Evolutionary conservation across 2,113 vertebrate species (phyloP), one percentile per base, ranked within the genome.

Genomic region (Sinocyclocheilus anshuiensis): DNA sequence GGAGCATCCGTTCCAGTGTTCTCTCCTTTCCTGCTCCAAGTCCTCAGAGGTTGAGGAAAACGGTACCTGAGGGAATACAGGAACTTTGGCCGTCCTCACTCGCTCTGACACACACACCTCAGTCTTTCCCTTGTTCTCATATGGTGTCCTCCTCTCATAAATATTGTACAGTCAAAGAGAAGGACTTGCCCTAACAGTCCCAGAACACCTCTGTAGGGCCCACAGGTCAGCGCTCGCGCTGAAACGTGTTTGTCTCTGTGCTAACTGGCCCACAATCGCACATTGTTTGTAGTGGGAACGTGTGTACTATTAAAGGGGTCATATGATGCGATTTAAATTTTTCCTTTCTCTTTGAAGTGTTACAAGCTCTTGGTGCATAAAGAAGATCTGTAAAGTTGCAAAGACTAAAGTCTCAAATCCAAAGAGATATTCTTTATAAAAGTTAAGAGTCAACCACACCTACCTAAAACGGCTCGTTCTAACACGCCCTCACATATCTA

Each of bases 21-120:
- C 78, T 77, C 24, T 86, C 72, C 84, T 83, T 89, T 86, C 85
- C 83, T 72, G 71, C 65, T 74, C 61, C 77, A 86, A 86, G 77
- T 86, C 59, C 72, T 72, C 71, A 63, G 85, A 87, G 83, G 55
- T 82, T 78, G 55, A 85, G 82, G 82, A 89, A 85, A 75, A 61
- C n/a, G 33, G 48, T 77, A 81, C 77, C 57, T 26, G 42, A 29
- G 84, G 83, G 55, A 59, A 78, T 22, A 82, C 77, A 57, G 76
- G 63, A 83, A 82, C 72, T 83, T 88, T 88, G 72, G 77, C 45
- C 29, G 59, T 55, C 63, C 72, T 59, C 57, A 2, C 67, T 39
- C 16, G 0, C 36, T 26, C 39, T 3, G 6, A n/a, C n/a, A 74
- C 36, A 36, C 72, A 24, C 78, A 63, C 80, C 55, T 77, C 61